Evolutionary conservation across 2,888 invertebrate species (phyloP).

Genomic region (Melanophora roralis): DNA sequence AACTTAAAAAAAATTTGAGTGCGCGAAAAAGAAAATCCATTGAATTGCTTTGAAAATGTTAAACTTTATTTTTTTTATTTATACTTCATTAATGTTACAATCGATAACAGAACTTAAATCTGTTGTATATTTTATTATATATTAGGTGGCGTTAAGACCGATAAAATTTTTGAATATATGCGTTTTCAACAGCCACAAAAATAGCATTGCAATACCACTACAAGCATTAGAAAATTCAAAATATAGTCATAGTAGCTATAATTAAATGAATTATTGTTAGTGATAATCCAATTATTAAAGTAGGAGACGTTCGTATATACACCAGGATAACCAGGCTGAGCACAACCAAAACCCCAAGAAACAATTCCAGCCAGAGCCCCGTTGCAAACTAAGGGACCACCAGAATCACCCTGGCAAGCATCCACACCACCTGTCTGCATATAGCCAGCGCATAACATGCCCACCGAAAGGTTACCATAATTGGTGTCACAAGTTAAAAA

Average conservation of each 20-base stretch:
- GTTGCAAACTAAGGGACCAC: slow-evolving; percentile 65
- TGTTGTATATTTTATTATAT: too few species aligned
- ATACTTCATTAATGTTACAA: too few species aligned
- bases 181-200: too few species aligned
- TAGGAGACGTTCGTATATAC: slow-evolving; percentile 67
- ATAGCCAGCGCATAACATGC: slow-evolving; percentile 67
- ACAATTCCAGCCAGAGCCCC: slow-evolving; percentile 64
- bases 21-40: too few species aligned
- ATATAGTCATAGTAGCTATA: slow-evolving; percentile 57
- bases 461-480: slow-evolving; percentile 64
- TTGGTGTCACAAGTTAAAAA: slow-evolving; percentile 54
- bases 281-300: slow-evolving; percentile 63
- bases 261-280: slow-evolving; percentile 64
- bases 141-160: too few species aligned
- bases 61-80: too few species aligned
- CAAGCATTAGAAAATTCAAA: slow-evolving; percentile 1
- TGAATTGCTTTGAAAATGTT: too few species aligned
- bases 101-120: too few species aligned
- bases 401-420: slow-evolving; percentile 66
- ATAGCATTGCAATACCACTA: too few species aligned
- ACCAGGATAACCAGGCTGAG: slow-evolving; percentile 63
- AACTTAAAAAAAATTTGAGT: too few species aligned
- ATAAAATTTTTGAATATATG: too few species aligned
- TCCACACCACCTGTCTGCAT: slow-evolving; percentile 63
- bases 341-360: slow-evolving; percentile 67